Conservation (phyloP, 2,797 vertebrate genomes). For the Sandelia bainsii region DNA sequence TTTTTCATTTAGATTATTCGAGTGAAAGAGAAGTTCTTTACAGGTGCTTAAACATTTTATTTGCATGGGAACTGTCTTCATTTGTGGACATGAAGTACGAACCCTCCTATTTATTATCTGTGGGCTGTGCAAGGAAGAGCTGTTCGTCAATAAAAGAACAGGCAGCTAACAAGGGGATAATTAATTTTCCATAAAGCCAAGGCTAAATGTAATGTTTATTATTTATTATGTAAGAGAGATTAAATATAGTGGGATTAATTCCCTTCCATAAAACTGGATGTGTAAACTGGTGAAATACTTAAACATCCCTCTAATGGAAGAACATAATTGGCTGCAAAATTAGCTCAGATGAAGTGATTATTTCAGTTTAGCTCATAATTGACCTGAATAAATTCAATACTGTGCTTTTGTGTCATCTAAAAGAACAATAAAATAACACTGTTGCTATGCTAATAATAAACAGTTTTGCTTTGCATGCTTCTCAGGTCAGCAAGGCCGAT, state of each 20-base stretch:
- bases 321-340: background rate
- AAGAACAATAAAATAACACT: background rate
- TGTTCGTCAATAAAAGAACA: slow-evolving; percentile 15
- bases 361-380: slow-evolving; percentile 2
- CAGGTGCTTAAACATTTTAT: background rate
- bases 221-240: background rate
- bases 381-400: slow-evolving; percentile 4
- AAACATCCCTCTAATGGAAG: background rate
- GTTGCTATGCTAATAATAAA: slow-evolving; percentile 48
- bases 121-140: background rate
- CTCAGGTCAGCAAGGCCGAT: slow-evolving; percentile 86
- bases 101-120: background rate
- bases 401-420: slow-evolving; percentile 14
- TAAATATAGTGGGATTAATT: background rate
- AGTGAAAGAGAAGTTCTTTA: too few relatives aligned
- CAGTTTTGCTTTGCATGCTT: slow-evolving; percentile 44
- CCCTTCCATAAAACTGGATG: background rate
- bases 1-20: background rate
- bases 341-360: background rate
- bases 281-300: background rate
- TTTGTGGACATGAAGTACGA: background rate
- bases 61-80: background rate
- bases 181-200: background rate
- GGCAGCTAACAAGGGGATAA: background rate
- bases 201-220: slow-evolving; percentile 3